phyloP scores from a whole-genome alignment of 2,113 vertebrate species.

The Progne subis region DNA sequence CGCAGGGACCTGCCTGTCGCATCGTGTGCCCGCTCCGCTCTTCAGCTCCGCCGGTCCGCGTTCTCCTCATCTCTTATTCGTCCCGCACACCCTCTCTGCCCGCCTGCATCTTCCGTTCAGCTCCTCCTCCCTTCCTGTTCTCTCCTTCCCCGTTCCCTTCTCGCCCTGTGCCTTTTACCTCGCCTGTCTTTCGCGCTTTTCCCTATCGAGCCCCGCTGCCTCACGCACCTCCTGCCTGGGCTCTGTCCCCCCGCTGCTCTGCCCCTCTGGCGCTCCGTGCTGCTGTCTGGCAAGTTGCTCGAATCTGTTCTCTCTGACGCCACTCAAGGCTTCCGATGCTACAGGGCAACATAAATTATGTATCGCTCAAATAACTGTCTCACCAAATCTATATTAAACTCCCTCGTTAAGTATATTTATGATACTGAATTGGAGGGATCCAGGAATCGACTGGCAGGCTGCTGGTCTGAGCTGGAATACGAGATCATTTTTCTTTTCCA shows the following conservation, averaged over 20 bases:
- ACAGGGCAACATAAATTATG: slow-evolving; percentile 57
- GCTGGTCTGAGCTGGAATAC: slow-evolving; percentile 2
- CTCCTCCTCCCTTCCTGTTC: not conserved
- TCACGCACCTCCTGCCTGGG: not conserved
- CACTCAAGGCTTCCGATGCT: not conserved
- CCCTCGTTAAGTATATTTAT: slow-evolving; percentile 41
- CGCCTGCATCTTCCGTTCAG: not conserved
- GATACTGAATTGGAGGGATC: not conserved
- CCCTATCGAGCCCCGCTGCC: rapidly evolving
- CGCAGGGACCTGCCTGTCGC: not conserved
- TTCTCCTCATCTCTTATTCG: not conserved
- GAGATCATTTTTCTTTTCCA: not conserved
- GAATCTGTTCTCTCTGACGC: not conserved
- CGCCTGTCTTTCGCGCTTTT: not conserved
- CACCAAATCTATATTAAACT: slow-evolving; percentile 38
- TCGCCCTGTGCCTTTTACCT: not conserved
- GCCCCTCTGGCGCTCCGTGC: not conserved
- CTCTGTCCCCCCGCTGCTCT: not conserved
- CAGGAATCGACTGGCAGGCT: slow-evolving; percentile 10
- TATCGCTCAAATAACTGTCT: not conserved
- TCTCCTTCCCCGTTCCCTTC: not conserved
- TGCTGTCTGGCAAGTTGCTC: not conserved
- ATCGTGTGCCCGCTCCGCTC: not conserved
- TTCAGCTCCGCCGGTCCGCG: rapidly evolving
- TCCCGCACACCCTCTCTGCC: not conserved